Conservation (phyloP, 2,113 vertebrate genomes). For the Oryzias woworae region DNA sequence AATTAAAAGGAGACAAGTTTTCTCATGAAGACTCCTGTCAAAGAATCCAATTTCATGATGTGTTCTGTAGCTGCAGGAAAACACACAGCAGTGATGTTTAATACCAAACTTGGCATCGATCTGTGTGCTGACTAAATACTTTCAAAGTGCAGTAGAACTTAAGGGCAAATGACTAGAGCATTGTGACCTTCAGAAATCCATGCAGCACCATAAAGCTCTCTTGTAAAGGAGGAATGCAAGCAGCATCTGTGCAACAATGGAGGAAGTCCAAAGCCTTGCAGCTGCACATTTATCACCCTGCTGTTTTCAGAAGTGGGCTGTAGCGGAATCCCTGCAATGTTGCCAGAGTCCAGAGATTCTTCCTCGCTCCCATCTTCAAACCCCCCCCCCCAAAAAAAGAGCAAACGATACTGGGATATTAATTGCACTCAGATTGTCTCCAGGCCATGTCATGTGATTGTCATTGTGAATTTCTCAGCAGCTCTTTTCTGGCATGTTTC, state of each 20-base stretch:
- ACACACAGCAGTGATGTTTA: no score
- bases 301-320: constrained; percentile 55
- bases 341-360: constrained; percentile 43
- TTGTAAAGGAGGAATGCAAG: constrained; percentile 8
- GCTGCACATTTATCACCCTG: constrained; percentile 28
- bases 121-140: not conserved
- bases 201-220: not conserved
- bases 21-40: not conserved
- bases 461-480: not conserved
- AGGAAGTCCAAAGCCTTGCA: constrained; percentile 8
- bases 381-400: no score
- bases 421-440: not conserved
- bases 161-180: no score
- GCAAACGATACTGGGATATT: not conserved
- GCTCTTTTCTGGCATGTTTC: no score
- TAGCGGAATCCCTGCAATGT: constrained; percentile 61
- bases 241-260: constrained; percentile 16
- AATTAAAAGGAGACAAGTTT: not conserved
- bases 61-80: no score
- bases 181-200: not conserved
- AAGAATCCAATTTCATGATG: not conserved
- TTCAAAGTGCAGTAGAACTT: not conserved
- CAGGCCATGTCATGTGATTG: not conserved
- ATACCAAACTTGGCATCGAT: not conserved
- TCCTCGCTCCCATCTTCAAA: constrained; percentile 15